Base-by-base conservation (phyloP, 2,888 invertebrate genomes). In the Endomychus coccineus region DNA sequence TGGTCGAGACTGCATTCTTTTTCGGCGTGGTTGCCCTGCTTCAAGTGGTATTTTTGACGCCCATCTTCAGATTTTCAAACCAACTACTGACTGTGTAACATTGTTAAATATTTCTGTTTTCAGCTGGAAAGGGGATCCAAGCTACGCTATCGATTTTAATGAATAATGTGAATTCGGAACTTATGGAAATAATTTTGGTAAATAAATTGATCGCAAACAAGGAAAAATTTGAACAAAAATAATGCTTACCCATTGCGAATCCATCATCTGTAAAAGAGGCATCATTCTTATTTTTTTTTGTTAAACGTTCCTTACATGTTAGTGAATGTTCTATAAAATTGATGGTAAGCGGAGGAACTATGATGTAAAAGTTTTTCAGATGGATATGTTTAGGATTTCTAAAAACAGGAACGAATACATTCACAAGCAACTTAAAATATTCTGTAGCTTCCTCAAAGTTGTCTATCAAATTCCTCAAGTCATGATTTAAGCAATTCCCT, bases 241-340 rank as follows among this genome's bases (percentile, higher is more conserved):
- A 32, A 21, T 19, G 19, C 11, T 75, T 69, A 59, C 96, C 98
- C 78, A 98, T 88, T 3, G 94, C 87, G 69, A 98, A 97, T 9
- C 98, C 98, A 66, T 98, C 98, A 65, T 98, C 97, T 7, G 95
- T 94, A 60, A 98, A 94, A 1, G 90, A 81, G 30, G 90, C 86
- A 9, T 87, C 89, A 9, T 74, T 71, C 68, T 84, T 86, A 59
- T 86, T 86, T 60, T 90, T 91, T 61, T 94, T 94, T 42, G 80
- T 83, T 66, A 97, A 78, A 64, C 88, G 87, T 55, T 96, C 94
- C 61, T 95, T 95, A 44, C 87, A 85, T 27, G 83, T 77, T 43
- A 96, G 78, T 51, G 91, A 84, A 62, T 96, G 83, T 56, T 98
- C 95, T 13, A 97, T 81, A 67, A 87, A 96, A 66, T 95, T 97